phyloP scores from a whole-genome alignment of 2,797 vertebrate genomes.

The Tolypeutes matacus region DNA sequence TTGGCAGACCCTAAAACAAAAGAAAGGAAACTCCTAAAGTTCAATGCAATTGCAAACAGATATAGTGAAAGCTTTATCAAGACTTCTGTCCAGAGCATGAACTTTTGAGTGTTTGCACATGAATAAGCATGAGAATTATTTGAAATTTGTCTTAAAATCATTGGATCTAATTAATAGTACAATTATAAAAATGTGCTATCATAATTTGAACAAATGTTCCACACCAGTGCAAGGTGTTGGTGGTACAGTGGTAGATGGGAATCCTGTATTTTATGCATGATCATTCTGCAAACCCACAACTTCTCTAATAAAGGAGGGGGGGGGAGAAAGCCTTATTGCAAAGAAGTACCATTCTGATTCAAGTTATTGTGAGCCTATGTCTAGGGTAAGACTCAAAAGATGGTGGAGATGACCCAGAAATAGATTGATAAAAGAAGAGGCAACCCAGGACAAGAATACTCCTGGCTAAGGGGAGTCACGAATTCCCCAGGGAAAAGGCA shows the following conservation, averaged over 20 bases:
- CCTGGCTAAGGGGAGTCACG: background rate
- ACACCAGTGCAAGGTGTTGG: no score
- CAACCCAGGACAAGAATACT: background rate
- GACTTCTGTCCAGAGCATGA: slow-evolving; percentile 8
- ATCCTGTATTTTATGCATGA: no score
- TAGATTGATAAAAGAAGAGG: background rate
- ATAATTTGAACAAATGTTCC: no score
- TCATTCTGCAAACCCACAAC: no score
- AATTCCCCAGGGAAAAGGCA: background rate
- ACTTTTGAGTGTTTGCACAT: slow-evolving; percentile 24
- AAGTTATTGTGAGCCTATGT: background rate
- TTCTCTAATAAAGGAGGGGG: no score
- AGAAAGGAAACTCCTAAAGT: background rate
- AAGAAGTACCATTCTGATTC: slow-evolving; percentile 1
- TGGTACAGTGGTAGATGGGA: no score
- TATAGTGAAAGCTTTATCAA: slow-evolving; percentile 45
- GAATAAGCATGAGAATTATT: slow-evolving; percentile 41
- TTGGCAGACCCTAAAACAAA: slow-evolving; percentile 38
- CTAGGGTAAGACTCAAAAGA: background rate
- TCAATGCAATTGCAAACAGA: slow-evolving; percentile 45
- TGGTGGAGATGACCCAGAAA: background rate
- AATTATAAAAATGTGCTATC: no score
- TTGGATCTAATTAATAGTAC: background rate
- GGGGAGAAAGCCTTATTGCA: background rate
- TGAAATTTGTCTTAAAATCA: slow-evolving; percentile 54